Conservation (phyloP, 2,797 vertebrate species). For the Scomberomorus guttatus region DNA sequence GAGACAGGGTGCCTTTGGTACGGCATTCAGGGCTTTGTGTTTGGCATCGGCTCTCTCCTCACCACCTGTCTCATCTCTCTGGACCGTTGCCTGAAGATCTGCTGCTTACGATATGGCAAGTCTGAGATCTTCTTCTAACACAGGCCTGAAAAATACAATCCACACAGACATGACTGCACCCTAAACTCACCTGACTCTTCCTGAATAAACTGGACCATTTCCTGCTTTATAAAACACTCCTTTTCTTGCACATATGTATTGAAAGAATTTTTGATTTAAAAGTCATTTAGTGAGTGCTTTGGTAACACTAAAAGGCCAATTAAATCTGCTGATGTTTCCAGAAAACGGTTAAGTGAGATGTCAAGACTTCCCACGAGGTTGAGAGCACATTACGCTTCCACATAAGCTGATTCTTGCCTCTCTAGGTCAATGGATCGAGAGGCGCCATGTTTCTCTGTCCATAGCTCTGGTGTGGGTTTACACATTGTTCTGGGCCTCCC, state of each 20-base stretch:
- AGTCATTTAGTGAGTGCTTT: neutral
- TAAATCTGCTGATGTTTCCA: constrained; percentile 10
- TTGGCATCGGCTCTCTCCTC: constrained; percentile 77
- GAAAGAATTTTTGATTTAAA: constrained; percentile 22
- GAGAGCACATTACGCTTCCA: neutral
- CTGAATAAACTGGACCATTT: neutral
- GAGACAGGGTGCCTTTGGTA: constrained; percentile 72
- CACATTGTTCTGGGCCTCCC: constrained; percentile 70
- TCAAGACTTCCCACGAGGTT: neutral
- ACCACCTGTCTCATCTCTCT: constrained; percentile 80
- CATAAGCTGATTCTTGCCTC: neutral
- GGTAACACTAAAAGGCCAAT: neutral
- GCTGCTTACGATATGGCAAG: constrained; percentile 70
- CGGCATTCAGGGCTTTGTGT: constrained; percentile 78
- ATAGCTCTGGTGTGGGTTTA: constrained; percentile 71
- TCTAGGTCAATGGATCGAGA: constrained; percentile 77
- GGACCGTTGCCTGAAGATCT: constrained; percentile 80
- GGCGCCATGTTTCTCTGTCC: constrained; percentile 57
- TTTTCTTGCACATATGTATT: neutral
- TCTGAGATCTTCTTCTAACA: neutral
- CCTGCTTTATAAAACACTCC: neutral
- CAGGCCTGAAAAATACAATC: neutral
- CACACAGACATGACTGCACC: neutral
- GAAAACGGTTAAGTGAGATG: neutral
- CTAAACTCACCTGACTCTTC: neutral